A percentile compares a stretch with the other conserved stretches of the same genome.
Evolutionary conservation across 2,113 vertebrate species (phyloP).

Genomic region (Notothenia coriiceps): DNA sequence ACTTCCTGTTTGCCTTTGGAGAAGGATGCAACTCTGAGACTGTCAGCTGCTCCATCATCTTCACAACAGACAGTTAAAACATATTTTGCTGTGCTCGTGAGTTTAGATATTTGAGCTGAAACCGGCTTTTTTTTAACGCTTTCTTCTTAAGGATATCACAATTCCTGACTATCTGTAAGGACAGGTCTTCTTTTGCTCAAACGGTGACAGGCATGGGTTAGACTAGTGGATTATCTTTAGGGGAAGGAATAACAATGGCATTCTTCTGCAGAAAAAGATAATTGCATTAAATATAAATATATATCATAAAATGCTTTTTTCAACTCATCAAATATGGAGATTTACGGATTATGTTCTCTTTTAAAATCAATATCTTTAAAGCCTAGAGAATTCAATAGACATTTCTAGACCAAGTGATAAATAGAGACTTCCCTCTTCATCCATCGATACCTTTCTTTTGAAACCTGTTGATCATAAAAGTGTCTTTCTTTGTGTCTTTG

Average conservation of each 20-base stretch:
- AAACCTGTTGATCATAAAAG: not conserved
- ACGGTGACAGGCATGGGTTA: not conserved
- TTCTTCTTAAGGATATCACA: no score
- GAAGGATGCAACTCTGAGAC: slow-evolving; percentile 86
- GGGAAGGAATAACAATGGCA: not conserved
- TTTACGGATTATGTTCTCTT: no score
- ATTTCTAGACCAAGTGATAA: no score
- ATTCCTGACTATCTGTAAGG: no score
- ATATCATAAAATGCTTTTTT: no score
- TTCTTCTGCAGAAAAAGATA: no score
- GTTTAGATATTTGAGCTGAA: not conserved
- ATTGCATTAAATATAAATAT: no score
- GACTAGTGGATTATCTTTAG: slow-evolving; percentile 7
- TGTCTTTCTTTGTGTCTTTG: slow-evolving; percentile 11
- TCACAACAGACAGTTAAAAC: slow-evolving; percentile 71
- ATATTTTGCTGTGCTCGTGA: not conserved
- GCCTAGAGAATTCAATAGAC: no score
- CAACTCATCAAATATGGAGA: no score
- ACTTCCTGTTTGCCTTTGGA: slow-evolving; percentile 90
- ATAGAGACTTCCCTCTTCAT: not conserved
- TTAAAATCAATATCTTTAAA: no score
- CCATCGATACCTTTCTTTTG: not conserved
- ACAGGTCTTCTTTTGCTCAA: slow-evolving; percentile 8
- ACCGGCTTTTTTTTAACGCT: no score
- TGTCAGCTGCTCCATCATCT: slow-evolving; percentile 87